Evolutionary conservation across 2,113 vertebrate species (phyloP), one percentile per base, ranked within the genome.

Genomic region (Plecotus auritus): DNA sequence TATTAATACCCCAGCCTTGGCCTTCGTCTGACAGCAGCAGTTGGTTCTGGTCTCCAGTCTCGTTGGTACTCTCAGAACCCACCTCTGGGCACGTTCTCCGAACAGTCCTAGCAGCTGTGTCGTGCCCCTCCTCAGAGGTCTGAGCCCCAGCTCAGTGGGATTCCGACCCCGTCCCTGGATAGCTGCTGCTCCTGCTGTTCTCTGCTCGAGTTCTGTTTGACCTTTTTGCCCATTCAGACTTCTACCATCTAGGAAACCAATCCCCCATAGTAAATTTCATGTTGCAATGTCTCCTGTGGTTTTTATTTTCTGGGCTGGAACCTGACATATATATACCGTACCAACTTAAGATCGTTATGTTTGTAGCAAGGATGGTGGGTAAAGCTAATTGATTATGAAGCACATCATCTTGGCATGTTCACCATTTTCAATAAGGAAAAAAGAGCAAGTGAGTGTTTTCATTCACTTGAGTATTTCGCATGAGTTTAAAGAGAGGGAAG

Each of bases 241-340:
- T 45, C 74, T 10, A 17, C 51, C n/a, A 67, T 51, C 77, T 95
- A 59, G 72, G 35, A 90, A 90, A 56, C 14, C 42, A 56, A 61
- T 37, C 74, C 73, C 77, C 17, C 67, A 3, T 10, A 20, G 45
- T 64, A 70, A 64, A 54, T 49, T 42, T 73, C 30, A 59, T 56
- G n/a, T 67, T 85, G 59, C 89, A 88, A 66, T 77, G 69, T 47
- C 73, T 86, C 51, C 16, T 56, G 47, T 26, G 9, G n/a, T 9
- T 81, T 94, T 88, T 70, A 73, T 80, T 96, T 89, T 72, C 26
- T 83, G 90, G 69, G 54, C 45, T 88, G 70, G 30, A 77, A 32
- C 20, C 30, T 78, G 42, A 67, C 72, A 59, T 59, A 51, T 11
- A 87, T n/a, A 61, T 16, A 40, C 14, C 26, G 28, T 20, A 59